phyloP scores from a whole-genome alignment of 2,888 invertebrate species.

The Podabrus alpinus region DNA sequence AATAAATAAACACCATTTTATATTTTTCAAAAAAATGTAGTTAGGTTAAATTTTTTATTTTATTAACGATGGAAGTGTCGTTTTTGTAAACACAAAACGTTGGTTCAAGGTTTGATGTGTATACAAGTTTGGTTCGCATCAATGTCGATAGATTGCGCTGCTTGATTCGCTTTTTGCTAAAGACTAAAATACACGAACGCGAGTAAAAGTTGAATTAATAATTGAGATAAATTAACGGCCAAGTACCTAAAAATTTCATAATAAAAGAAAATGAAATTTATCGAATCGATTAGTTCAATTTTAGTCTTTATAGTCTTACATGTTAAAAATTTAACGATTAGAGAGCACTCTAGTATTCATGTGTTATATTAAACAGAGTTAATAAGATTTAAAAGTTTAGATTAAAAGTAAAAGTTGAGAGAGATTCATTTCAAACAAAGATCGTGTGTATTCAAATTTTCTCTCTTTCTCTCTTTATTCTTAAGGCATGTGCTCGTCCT shows the following conservation, averaged over 20 bases:
- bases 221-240: not conserved
- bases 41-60: not conserved
- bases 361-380: slow-evolving; percentile 16
- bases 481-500: not conserved
- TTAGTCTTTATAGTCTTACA: not conserved
- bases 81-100: not conserved
- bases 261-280: not conserved
- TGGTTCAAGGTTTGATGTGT: not conserved
- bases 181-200: not conserved
- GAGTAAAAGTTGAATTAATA: not conserved
- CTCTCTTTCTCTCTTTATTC: not conserved
- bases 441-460: not conserved
- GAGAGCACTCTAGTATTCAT: slow-evolving; percentile 20
- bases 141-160: not conserved
- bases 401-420: slow-evolving; percentile 18
- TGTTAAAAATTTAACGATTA: slow-evolving; percentile 11
- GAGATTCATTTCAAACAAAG: slow-evolving; percentile 12
- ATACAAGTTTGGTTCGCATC: not conserved
- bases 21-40: not conserved
- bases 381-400: slow-evolving; percentile 19
- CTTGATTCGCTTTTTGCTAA: not conserved
- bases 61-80: not conserved
- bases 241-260: not conserved
- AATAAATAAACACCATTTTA: not conserved
- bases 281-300: slow-evolving; percentile 1